Conservation (phyloP, 2,113 vertebrate species). For the Benitochromis conjunctus region DNA sequence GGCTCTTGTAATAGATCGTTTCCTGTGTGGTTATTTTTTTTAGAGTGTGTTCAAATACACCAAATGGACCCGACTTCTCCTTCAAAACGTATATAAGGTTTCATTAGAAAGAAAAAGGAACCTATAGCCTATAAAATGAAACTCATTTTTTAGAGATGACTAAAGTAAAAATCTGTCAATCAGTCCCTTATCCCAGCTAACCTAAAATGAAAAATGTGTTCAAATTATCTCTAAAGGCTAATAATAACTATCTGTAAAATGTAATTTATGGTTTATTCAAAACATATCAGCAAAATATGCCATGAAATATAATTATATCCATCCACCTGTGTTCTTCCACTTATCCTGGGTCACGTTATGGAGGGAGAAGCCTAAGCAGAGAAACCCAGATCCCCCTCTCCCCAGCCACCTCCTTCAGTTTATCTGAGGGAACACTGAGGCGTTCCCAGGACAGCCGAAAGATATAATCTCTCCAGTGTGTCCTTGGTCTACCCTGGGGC, state of each 20-base stretch:
- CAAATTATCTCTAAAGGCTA: not conserved
- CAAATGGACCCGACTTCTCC: not conserved
- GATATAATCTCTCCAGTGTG: not conserved
- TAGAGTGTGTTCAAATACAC: not conserved
- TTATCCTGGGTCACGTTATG: not conserved
- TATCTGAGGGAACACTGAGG: not conserved
- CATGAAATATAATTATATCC: not conserved
- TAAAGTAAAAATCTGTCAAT: not conserved
- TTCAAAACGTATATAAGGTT: fast-evolving
- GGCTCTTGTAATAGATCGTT: not conserved
- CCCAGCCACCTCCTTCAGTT: not conserved
- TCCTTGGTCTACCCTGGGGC: not conserved
- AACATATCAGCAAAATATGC: not conserved
- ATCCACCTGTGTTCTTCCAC: not conserved
- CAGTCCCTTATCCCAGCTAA: not conserved
- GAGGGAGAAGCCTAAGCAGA: not conserved
- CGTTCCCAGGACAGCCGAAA: fast-evolving
- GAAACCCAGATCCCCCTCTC: not conserved
- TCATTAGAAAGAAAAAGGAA: not conserved
- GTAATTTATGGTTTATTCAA: not conserved
- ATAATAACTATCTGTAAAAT: not conserved
- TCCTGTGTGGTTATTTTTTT: not conserved
- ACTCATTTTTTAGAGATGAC: not conserved
- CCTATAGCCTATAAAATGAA: too few relatives aligned
- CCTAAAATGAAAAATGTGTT: not conserved